Evolutionary conservation across 2,113 vertebrate species (phyloP).

Genomic region (Gallinago jamesoni): DNA sequence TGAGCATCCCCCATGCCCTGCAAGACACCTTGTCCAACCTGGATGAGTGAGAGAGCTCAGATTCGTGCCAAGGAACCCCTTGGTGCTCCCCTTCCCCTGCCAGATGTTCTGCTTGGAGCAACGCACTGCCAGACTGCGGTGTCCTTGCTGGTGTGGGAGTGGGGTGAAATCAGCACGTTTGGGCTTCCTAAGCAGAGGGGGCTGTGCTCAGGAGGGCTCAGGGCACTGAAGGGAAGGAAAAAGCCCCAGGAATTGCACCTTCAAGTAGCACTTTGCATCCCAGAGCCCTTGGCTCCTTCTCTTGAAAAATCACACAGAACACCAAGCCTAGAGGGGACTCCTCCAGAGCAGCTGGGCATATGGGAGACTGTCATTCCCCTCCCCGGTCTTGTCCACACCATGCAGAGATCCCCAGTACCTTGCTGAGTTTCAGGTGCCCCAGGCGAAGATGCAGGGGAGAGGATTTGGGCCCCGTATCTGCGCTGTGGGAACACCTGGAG

Average conservation of each 20-base stretch:
- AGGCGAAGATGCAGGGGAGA: not conserved
- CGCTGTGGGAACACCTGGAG: slow-evolving; percentile 21
- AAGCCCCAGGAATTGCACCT: not conserved
- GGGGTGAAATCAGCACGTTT: not conserved
- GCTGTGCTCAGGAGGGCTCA: too few relatives aligned
- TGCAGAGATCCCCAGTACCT: not conserved
- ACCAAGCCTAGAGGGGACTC: not conserved
- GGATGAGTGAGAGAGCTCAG: not conserved
- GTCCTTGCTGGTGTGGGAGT: not conserved
- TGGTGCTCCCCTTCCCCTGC: not conserved
- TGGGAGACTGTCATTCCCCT: accelerated
- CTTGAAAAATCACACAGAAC: not conserved
- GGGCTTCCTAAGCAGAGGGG: not conserved
- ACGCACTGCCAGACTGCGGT: accelerated
- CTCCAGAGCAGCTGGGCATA: not conserved
- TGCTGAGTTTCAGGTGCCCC: not conserved
- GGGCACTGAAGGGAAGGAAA: not conserved
- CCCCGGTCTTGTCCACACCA: not conserved
- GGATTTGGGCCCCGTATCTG: not conserved
- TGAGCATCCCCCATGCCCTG: not conserved
- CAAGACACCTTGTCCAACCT: accelerated
- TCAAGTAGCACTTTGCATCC: not conserved
- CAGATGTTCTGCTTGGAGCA: not conserved
- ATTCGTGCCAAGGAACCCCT: not conserved
- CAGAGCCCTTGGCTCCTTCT: not conserved